A percentile compares a stretch with the other conserved stretches of the same genome.
phyloP scores from a whole-genome alignment of 2,113 vertebrate genomes.

The Bolborhynchus lineola region DNA sequence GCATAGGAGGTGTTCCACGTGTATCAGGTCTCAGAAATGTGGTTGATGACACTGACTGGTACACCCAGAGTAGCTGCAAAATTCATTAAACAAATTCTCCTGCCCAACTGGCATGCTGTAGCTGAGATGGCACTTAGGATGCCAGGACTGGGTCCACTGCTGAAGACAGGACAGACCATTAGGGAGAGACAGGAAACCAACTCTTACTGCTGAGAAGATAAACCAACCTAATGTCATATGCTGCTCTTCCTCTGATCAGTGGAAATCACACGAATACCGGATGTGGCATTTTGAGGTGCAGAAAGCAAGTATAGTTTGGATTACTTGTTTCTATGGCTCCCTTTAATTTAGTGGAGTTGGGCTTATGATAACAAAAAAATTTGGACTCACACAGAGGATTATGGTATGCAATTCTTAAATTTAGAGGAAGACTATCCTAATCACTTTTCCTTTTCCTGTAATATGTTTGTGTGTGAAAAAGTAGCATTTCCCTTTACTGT shows the following conservation, averaged over 20 bases:
- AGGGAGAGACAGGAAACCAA: background rate
- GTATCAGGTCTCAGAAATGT: slow-evolving; percentile 34
- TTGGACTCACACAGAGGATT: background rate
- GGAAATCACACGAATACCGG: background rate
- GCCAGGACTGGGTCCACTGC: background rate
- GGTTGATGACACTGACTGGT: background rate
- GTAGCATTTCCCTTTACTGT: background rate
- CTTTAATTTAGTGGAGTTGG: background rate
- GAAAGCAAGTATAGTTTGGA: background rate
- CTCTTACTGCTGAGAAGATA: background rate
- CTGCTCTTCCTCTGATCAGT: background rate
- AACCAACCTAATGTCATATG: background rate
- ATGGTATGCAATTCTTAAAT: background rate
- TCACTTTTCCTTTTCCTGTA: background rate
- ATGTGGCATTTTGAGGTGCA: background rate
- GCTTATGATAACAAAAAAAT: background rate
- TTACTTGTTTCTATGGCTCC: background rate
- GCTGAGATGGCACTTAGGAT: background rate
- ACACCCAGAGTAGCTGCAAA: background rate
- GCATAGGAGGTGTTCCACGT: background rate
- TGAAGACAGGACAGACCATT: background rate
- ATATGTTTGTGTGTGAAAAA: background rate
- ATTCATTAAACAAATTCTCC: background rate
- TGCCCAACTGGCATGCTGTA: rapidly evolving
- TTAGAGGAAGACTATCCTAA: background rate